Percentiles rank a stretch among this genome's conserved stretches.
Evolutionary conservation across 2,797 vertebrate genomes (phyloP).

Genomic region (Anas acuta): DNA sequence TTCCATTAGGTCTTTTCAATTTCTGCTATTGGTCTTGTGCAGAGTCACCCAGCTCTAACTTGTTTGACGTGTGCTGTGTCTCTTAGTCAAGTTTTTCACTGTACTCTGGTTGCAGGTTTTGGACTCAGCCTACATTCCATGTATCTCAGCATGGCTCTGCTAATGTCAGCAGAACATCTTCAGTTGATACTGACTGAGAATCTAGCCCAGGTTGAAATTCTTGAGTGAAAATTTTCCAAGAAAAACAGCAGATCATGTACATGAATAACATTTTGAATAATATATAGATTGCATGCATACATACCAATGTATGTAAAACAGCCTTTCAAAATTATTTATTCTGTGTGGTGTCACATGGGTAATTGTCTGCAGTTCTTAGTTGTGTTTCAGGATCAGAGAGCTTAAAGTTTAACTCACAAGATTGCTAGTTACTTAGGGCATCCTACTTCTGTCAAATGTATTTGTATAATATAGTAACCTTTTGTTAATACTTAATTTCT

Average conservation of each 20-base stretch:
- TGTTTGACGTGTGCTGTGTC: background rate
- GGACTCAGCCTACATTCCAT: background rate
- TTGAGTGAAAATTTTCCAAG: background rate
- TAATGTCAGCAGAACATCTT: background rate
- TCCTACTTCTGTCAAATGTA: background rate
- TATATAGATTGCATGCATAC: background rate
- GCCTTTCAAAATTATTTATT: background rate
- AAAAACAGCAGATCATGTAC: background rate
- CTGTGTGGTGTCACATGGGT: background rate
- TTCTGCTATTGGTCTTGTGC: background rate
- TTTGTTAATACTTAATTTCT: background rate
- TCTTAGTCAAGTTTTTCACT: background rate
- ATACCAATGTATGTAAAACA: background rate
- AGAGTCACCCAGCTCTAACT: background rate
- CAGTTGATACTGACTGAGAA: background rate
- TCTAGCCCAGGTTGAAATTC: background rate
- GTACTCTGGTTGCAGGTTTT: background rate
- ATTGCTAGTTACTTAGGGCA: background rate
- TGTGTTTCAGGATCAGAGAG: background rate
- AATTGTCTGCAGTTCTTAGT: background rate
- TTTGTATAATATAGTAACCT: background rate
- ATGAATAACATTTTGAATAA: background rate
- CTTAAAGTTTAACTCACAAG: background rate
- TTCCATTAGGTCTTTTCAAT: background rate
- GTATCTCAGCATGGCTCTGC: background rate